phyloP scores from a whole-genome alignment of 2,888 invertebrate genomes.

The Pheosia gnoma region DNA sequence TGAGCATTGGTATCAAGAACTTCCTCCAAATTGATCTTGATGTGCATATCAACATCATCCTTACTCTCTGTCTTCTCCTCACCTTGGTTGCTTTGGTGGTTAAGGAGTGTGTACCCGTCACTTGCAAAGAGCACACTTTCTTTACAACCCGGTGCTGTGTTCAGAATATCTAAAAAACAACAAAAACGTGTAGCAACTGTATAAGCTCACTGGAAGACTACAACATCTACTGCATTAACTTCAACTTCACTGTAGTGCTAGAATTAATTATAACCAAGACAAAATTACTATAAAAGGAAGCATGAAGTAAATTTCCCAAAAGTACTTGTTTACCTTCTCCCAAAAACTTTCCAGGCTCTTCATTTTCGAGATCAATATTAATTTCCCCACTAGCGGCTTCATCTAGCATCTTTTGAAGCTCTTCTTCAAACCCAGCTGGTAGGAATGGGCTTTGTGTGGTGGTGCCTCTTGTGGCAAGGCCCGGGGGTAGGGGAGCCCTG shows the following conservation, averaged over 20 bases:
- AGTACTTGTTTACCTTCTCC: slow-evolving; percentile 67
- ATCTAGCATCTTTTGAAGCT: slow-evolving; percentile 73
- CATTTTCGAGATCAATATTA: slow-evolving; percentile 68
- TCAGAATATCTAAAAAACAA: slow-evolving; percentile 76
- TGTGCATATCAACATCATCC: slow-evolving; percentile 57
- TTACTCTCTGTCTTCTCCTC: slow-evolving; percentile 42
- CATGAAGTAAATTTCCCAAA: too few relatives aligned
- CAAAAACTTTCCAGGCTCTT: slow-evolving; percentile 74
- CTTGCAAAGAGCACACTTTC: slow-evolving; percentile 83
- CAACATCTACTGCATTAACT: neutral
- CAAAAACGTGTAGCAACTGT: neutral
- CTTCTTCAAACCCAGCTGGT: slow-evolving; percentile 91
- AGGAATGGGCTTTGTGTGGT: slow-evolving; percentile 93
- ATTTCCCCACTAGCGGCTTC: slow-evolving; percentile 64
- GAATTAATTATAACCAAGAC: too few relatives aligned
- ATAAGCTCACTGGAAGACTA: too few relatives aligned
- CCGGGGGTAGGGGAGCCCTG: slow-evolving; percentile 89
- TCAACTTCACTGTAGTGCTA: neutral
- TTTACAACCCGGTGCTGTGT: slow-evolving; percentile 88
- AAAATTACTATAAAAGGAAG: too few relatives aligned
- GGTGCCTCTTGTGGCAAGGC: slow-evolving; percentile 89
- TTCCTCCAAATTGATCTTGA: slow-evolving; percentile 84
- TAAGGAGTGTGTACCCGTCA: slow-evolving; percentile 79
- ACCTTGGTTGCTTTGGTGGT: slow-evolving; percentile 49
- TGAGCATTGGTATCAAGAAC: slow-evolving; percentile 85